phyloP scores from a whole-genome alignment of 2,888 invertebrate species.

The Euplexia lucipara region DNA sequence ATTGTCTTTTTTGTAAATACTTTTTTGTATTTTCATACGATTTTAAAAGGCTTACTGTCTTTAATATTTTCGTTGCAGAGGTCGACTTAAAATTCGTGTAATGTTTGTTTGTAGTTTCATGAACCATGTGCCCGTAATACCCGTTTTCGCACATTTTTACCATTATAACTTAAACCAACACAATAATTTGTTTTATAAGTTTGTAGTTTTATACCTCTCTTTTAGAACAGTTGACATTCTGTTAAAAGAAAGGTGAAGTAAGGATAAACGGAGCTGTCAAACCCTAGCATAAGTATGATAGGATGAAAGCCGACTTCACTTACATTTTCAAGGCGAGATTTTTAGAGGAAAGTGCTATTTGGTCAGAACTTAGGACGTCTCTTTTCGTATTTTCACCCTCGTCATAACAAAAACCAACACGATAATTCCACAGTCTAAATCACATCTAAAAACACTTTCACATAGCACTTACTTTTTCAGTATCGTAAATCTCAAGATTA shows the following conservation, averaged over 20 bases:
- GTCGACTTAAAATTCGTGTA: no score
- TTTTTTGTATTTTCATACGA: neutral
- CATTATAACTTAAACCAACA: no score
- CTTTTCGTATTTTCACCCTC: neutral
- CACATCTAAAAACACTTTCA: slow-evolving; percentile 52
- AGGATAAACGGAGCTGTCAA: no score
- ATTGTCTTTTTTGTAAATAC: slow-evolving; percentile 1
- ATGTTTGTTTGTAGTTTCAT: neutral
- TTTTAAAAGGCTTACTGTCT: neutral
- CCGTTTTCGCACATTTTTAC: no score
- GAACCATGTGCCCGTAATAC: no score
- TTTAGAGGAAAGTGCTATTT: no score
- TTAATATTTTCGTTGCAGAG: neutral
- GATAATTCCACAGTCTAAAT: slow-evolving; percentile 50
- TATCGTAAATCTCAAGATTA: slow-evolving; percentile 72
- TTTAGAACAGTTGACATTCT: neutral
- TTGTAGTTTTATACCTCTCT: no score
- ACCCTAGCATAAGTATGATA: no score
- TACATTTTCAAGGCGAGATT: no score
- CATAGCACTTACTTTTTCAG: slow-evolving; percentile 59
- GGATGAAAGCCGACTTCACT: no score
- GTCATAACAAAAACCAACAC: slow-evolving; percentile 31
- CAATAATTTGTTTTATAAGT: no score
- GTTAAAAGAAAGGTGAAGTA: no score
- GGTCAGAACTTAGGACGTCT: neutral